Conservation (phyloP, 2,888 invertebrate species). For the Cheilosia soror region DNA sequence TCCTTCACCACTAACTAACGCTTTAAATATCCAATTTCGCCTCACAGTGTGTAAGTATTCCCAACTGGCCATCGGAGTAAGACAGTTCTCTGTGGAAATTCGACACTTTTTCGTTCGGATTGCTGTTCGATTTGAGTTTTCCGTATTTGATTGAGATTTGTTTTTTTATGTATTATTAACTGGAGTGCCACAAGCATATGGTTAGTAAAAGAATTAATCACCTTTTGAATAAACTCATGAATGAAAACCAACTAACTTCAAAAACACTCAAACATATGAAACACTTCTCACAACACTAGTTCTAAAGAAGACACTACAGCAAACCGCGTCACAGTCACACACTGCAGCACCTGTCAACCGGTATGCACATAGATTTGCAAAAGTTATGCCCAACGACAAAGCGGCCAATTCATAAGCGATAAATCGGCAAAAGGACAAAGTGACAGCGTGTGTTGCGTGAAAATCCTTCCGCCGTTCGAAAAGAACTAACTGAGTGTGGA, state of each 20-base stretch:
- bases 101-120: conserved; percentile 49
- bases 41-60: conserved; percentile 34
- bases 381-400: conserved; percentile 24
- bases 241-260: neutral
- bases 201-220: conserved; percentile 45
- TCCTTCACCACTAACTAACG: conserved; percentile 35
- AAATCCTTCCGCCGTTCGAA: conserved; percentile 82
- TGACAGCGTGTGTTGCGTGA: conserved; percentile 78
- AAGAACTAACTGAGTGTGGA: conserved; percentile 81
- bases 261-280: conserved; percentile 9
- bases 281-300: neutral
- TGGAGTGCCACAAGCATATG: conserved; percentile 46
- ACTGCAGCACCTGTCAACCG: conserved; percentile 60
- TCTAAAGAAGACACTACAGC: conserved; percentile 23
- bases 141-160: conserved; percentile 14
- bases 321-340: conserved; percentile 29
- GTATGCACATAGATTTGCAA: conserved; percentile 45
- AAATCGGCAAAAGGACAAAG: conserved; percentile 50
- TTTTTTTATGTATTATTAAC: conserved; percentile 1
- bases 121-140: conserved; percentile 21
- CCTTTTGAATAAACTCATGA: conserved; percentile 8
- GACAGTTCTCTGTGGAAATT: conserved; percentile 43
- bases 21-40: conserved; percentile 58
- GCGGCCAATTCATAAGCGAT: conserved; percentile 37
- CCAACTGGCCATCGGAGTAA: conserved; percentile 32